phyloP scores from a whole-genome alignment of 2,797 vertebrate species.

The Cyprinella venusta region DNA sequence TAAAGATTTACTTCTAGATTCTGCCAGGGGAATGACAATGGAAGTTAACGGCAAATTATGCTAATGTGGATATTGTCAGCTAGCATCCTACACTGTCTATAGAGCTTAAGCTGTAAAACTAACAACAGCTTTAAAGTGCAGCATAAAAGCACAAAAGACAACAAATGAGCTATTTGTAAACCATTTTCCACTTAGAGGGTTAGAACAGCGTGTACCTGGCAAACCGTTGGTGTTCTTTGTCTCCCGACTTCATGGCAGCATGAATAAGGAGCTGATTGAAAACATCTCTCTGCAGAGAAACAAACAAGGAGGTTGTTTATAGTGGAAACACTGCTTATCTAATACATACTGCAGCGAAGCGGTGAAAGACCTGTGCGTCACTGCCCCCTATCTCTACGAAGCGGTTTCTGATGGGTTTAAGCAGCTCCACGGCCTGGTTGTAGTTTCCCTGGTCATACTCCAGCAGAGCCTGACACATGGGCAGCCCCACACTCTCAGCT shows the following conservation, averaged over 20 bases:
- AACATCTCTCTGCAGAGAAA: constrained; percentile 87
- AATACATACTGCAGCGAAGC: not conserved
- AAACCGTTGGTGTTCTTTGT: constrained; percentile 80
- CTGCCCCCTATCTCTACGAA: constrained; percentile 86
- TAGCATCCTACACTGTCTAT: not conserved
- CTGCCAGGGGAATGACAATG: not conserved
- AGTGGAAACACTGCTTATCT: constrained; percentile 16
- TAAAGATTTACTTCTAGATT: not conserved
- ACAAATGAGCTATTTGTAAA: not conserved
- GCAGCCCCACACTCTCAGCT: constrained; percentile 79
- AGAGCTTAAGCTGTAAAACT: not conserved
- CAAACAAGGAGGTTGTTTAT: constrained; percentile 31
- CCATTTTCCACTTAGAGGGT: not conserved
- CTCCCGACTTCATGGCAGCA: constrained; percentile 86
- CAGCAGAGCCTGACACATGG: constrained; percentile 87
- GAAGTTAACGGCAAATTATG: not conserved
- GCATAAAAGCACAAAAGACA: constrained; percentile 3
- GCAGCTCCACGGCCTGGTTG: constrained; percentile 79
- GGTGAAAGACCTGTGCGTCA: constrained; percentile 86
- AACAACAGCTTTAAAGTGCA: not conserved
- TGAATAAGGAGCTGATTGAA: constrained; percentile 92
- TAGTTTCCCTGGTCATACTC: constrained; percentile 86
- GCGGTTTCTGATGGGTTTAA: constrained; percentile 86
- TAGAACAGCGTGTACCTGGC: constrained; percentile 80
- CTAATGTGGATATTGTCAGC: not conserved